Conservation (phyloP, 92 coral and sea anemone species). For the Porites lobata region DNA sequence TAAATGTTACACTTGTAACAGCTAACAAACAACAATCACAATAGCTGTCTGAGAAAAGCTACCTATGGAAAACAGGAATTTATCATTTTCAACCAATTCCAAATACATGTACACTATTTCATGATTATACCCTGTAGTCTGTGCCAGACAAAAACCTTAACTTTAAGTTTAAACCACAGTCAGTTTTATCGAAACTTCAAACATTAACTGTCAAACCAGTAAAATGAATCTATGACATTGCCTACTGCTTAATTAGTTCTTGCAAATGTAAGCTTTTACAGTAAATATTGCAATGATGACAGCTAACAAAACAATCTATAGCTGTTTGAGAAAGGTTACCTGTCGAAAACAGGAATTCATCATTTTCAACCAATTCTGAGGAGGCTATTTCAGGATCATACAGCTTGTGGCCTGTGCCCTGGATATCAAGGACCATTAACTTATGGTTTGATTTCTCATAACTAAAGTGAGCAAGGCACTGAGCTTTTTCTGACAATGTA, state of each 20-base stretch:
- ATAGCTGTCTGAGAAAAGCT: too few species aligned
- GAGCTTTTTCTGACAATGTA: slow-evolving; percentile 21
- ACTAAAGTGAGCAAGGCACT: slow-evolving; percentile 42
- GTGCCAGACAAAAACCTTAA: too few species aligned
- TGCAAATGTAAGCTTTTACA: slow-evolving; percentile 39
- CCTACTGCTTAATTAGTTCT: not conserved
- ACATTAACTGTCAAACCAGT: not conserved
- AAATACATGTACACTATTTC: too few species aligned
- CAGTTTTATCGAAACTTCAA: not conserved
- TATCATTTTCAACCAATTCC: too few species aligned
- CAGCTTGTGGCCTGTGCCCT: slow-evolving; percentile 54
- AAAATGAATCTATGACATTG: not conserved
- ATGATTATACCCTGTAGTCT: too few species aligned
- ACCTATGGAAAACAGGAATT: too few species aligned
- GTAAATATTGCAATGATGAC: slow-evolving; percentile 51
- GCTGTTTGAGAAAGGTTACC: slow-evolving; percentile 40
- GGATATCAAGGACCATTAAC: slow-evolving; percentile 42
- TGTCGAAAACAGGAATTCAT: slow-evolving; percentile 52
- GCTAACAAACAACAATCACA: too few species aligned
- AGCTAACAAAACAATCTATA: slow-evolving; percentile 11
- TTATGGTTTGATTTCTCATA: slow-evolving; percentile 30
- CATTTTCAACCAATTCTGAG: slow-evolving; percentile 21
- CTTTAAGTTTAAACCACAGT: too few species aligned
- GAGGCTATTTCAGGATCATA: slow-evolving; percentile 66
- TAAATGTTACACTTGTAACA: too few species aligned